Base-by-base conservation (phyloP, 2,113 vertebrate species). In the Thalassoma bifasciatum region DNA sequence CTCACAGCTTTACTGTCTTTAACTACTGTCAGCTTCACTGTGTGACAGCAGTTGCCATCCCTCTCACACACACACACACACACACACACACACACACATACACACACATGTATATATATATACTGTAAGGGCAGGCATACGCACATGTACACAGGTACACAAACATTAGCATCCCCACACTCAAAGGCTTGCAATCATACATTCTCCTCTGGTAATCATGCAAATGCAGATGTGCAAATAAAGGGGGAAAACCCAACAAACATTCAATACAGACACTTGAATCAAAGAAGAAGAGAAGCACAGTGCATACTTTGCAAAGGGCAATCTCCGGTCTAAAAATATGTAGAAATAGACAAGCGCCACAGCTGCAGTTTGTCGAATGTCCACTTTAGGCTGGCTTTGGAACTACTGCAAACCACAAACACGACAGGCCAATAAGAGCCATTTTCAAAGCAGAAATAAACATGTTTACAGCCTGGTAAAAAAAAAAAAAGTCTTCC, bases 11-110 rank as follows among this genome's bases (percentile, higher is more conserved):
- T 78, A 89, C 84, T 80, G 90, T 88, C 87, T 89, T 91, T 89
- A 93, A 92, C 89, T 87, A 90, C 92, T 90, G 90, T 92, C 91
- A 91, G 75, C 69, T 72, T 71, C 81, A 77, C 80, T 71, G 80
- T 85, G 85, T 92, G 87, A 91, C 85, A 90, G 84, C 78, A 82
- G 77, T 85, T 89, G 81, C 82, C 78, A 77, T 83, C 83, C 23
- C 72, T 75, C 79, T 59, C 78, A 79, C 68, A 84, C 62, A 85
- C 83, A 73, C 72, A 75, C 83, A 73, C 72, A 75, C 23, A 69
- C 46, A 49, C 2, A 69, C 65, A 44, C 50, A 38, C 59, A 73
- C 73, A 75, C 34, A 19, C 72, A 75, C 72, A 59, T 40, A 46
- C 7, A 75, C 34, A 19, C 72, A 75, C 72, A 59, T 40, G 19